Conservation (phyloP, 2,888 invertebrate genomes). For the Pediacus dermestoides region DNA sequence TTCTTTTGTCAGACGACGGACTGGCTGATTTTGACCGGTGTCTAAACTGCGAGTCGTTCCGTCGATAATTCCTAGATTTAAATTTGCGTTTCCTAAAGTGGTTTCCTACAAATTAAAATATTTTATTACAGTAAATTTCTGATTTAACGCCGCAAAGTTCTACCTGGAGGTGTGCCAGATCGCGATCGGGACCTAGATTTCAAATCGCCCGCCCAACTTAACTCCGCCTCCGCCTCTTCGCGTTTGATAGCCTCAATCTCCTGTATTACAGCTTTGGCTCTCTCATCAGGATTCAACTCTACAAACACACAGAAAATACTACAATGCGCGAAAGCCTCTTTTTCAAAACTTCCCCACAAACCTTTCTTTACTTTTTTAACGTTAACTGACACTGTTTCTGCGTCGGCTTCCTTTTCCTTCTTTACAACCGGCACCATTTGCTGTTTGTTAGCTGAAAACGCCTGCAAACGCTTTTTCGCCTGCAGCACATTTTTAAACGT, state of each 20-base stretch:
- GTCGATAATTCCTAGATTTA: conserved; percentile 33
- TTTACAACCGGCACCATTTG: no score
- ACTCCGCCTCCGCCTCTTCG: conserved; percentile 21
- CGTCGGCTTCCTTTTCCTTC: no score
- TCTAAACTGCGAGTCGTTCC: conserved; percentile 12
- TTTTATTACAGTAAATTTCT: conserved; percentile 7
- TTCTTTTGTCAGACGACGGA: conserved; percentile 5
- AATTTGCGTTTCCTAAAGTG: conserved; percentile 32
- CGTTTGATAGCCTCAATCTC: conserved; percentile 46
- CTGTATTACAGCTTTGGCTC: conserved; percentile 43
- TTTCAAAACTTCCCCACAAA: no score
- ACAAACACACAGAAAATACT: conserved; percentile 14
- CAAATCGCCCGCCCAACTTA: conserved; percentile 10
- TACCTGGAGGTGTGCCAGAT: no score
- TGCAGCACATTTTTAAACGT: conserved; percentile 32
- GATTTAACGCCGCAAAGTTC: no score
- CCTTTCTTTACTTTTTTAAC: no score
- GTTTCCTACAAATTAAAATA: conserved; percentile 18
- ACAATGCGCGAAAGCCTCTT: no score
- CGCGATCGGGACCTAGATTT: conserved; percentile 13
- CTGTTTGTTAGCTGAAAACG: no score
- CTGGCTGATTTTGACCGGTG: neutral
- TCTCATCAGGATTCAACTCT: conserved; percentile 36
- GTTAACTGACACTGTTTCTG: no score
- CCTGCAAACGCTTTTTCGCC: conserved; percentile 44